A percentile compares a stretch with the other conserved stretches of the same genome.
These are phyloP conservation scores for Callionymus lyra DNA, from an alignment of 2,113 vertebrate genomes.

Conservation along the genomic window DNA sequence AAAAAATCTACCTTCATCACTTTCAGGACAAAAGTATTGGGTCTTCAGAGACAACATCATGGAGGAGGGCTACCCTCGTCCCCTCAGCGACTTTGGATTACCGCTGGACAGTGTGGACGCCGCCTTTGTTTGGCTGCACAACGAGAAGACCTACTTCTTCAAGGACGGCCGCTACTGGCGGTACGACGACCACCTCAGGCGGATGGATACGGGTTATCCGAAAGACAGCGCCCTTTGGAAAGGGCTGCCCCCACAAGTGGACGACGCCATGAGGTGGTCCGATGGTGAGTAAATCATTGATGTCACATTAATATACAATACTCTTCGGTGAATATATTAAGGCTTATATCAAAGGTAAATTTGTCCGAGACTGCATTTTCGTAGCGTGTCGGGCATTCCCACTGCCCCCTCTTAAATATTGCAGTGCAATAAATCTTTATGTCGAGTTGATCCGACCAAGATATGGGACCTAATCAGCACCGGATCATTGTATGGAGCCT, in stretches of 20 bases:
- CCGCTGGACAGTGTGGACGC: conserved; percentile 80
- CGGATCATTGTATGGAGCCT: too few species aligned
- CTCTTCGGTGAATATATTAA: too few species aligned
- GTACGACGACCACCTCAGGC: conserved; percentile 77
- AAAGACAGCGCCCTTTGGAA: conserved; percentile 80
- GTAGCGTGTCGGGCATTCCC: too few species aligned
- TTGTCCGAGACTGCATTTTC: too few species aligned
- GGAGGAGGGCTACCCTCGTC: conserved; percentile 89
- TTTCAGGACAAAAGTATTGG: conserved; percentile 88
- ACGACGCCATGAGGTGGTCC: conserved; percentile 91
- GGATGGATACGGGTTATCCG: conserved; percentile 87
- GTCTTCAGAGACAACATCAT: conserved; percentile 92
- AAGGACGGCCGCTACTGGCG: conserved; percentile 87
- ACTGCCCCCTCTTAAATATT: too few species aligned
- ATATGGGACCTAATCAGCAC: too few species aligned
- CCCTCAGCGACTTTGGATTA: conserved; percentile 84
- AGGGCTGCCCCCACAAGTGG: conserved; percentile 77
- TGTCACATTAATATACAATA: too few species aligned
- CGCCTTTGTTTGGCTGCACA: conserved; percentile 86
- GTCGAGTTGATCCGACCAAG: too few species aligned
- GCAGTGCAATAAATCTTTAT: too few species aligned
- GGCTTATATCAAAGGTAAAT: too few species aligned
- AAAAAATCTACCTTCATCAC: too few species aligned
- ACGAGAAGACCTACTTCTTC: conserved; percentile 96
- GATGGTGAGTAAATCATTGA: conserved; percentile 72